Percentiles rank a stretch among this genome's conserved stretches.
These are phyloP conservation scores for Pleuronectes platessa DNA, from an alignment of 2,113 vertebrate species.

Conservation along the genomic window DNA sequence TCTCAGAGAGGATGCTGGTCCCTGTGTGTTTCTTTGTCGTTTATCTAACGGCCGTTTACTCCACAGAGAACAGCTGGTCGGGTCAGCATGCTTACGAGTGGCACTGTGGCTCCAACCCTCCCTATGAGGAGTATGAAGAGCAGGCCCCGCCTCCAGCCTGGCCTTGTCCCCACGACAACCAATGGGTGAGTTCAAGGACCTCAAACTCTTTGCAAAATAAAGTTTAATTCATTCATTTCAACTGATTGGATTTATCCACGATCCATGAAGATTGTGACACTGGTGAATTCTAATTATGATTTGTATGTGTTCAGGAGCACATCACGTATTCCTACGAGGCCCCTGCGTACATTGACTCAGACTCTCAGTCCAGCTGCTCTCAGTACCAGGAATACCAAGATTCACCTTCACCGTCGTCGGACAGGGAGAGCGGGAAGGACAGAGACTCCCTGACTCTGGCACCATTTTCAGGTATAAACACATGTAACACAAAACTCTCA, in stretches of 20 bases:
- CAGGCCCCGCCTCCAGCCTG: conserved; percentile 54
- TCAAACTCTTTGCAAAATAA: background rate
- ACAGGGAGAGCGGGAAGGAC: conserved; percentile 53
- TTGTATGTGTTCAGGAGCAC: conserved; percentile 58
- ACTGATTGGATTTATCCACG: no score
- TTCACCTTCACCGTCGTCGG: conserved; percentile 71
- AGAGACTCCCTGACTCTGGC: conserved; percentile 57
- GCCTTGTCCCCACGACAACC: conserved; percentile 61
- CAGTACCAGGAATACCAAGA: conserved; percentile 79
- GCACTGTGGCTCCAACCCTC: conserved; percentile 63
- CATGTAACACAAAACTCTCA: background rate
- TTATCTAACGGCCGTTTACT: conserved; percentile 14
- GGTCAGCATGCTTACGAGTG: conserved; percentile 80
- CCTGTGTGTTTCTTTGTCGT: background rate
- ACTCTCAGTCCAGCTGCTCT: conserved; percentile 82
- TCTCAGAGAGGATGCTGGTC: background rate
- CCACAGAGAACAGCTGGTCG: conserved; percentile 79
- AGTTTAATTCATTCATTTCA: no score
- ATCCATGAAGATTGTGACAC: background rate
- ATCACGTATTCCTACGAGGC: conserved; percentile 47
- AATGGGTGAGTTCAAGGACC: conserved; percentile 68
- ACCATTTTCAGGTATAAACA: conserved; percentile 76
- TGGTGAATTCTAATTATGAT: background rate
- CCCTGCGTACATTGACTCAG: conserved; percentile 78
- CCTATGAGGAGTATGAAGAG: conserved; percentile 63